Evolutionary conservation across 1,140 invertebrate genomes (phyloP).

Genomic region (Amphibalanus amphitrite): DNA sequence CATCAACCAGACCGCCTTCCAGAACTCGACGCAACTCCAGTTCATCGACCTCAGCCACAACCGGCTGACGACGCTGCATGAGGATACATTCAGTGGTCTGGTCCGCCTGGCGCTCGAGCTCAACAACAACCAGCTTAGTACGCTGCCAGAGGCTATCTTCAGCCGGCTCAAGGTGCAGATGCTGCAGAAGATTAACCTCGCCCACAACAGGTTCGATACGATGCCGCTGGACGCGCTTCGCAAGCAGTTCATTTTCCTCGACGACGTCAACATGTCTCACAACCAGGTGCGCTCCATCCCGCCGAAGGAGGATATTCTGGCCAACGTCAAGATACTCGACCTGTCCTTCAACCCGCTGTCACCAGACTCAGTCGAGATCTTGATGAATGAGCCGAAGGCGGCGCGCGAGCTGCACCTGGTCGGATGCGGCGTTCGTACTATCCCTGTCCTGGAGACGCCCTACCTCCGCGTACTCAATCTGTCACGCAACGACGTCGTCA

Average conservation of each 20-base stretch:
- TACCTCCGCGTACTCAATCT: constrained; percentile 66
- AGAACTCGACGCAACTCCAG: constrained; percentile 75
- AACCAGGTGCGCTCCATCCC: constrained; percentile 62
- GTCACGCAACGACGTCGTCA: constrained; percentile 51
- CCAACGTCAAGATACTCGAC: constrained; percentile 70
- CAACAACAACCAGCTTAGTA: constrained; percentile 47
- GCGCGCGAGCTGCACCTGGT: constrained; percentile 61
- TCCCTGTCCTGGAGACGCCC: constrained; percentile 57
- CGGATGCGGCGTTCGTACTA: constrained; percentile 45
- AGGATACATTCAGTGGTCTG: constrained; percentile 63
- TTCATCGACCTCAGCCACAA: constrained; percentile 55
- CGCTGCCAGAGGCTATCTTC: constrained; percentile 67
- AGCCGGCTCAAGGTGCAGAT: constrained; percentile 54
- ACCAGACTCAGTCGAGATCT: constrained; percentile 46
- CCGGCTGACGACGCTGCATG: constrained; percentile 50
- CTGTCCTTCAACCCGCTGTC: constrained; percentile 67
- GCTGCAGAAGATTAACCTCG: constrained; percentile 61
- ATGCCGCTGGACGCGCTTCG: constrained; percentile 59
- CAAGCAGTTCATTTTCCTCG: constrained; percentile 61
- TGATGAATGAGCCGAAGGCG: constrained; percentile 74
- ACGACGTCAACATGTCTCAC: constrained; percentile 53
- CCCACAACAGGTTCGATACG: constrained; percentile 52
- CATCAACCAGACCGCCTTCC: constrained; percentile 67
- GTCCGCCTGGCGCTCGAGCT: constrained; percentile 57
- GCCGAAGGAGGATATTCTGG: constrained; percentile 62